A percentile compares a stretch with the other conserved stretches of the same genome.
Conservation (phyloP, 2,113 vertebrate genomes). For the Phasianus colchicus region DNA sequence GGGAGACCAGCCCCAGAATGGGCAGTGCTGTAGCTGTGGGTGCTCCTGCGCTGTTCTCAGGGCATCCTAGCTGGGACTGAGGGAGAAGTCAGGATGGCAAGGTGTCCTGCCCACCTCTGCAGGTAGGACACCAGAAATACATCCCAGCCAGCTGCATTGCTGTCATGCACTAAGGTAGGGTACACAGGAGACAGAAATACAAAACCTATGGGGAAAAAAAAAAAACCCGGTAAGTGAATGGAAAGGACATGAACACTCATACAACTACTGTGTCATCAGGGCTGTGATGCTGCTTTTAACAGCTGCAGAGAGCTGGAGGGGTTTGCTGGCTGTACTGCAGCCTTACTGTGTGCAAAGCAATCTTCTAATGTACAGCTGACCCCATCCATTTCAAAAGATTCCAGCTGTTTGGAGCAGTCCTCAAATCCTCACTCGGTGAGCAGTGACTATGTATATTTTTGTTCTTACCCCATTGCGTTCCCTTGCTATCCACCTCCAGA, state of each 20-base stretch:
- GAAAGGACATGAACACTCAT: rapidly evolving
- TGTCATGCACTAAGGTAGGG: rapidly evolving
- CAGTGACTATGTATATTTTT: neutral
- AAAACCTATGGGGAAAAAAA: neutral
- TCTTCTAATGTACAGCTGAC: rapidly evolving
- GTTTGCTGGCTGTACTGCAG: neutral
- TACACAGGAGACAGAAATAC: neutral
- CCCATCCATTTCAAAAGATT: neutral
- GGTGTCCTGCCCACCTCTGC: rapidly evolving
- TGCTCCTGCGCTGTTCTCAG: rapidly evolving
- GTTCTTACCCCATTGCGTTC: neutral
- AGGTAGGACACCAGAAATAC: neutral
- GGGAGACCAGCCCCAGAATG: neutral
- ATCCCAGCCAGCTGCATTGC: neutral
- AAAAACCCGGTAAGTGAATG: rapidly evolving
- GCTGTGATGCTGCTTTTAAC: rapidly evolving
- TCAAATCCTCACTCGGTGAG: neutral
- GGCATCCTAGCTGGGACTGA: rapidly evolving
- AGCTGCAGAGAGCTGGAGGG: neutral
- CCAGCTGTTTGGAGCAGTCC: neutral
- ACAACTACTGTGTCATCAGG: neutral
- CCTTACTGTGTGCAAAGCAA: neutral
- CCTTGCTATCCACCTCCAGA: neutral
- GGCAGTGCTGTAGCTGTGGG: rapidly evolving
- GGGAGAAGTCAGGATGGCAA: rapidly evolving